Evolutionary conservation across 35 echinoderm and acorn worm genomes (phyloP).

Genomic region (Apostichopus parvimensis): DNA sequence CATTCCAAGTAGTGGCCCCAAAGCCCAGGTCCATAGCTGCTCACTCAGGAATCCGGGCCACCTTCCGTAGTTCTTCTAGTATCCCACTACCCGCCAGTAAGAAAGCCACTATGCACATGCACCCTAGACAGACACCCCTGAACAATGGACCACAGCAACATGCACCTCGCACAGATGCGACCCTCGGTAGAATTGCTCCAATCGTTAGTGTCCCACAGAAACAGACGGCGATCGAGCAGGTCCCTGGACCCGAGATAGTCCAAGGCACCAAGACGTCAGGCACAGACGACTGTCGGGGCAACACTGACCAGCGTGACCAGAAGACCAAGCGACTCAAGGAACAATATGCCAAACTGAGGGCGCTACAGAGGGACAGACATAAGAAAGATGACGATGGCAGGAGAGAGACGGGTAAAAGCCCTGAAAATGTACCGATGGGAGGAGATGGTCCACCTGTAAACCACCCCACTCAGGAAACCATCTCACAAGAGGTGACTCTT

Average conservation of each 20-base stretch:
- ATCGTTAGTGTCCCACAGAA: background rate
- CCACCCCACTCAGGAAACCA: background rate
- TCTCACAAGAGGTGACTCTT: background rate
- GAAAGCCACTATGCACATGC: background rate
- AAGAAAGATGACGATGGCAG: background rate
- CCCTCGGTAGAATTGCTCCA: background rate
- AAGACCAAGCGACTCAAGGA: conserved; percentile 76
- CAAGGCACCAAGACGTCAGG: background rate
- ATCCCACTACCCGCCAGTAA: conserved; percentile 4
- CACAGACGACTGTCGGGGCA: background rate
- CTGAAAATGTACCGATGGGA: background rate
- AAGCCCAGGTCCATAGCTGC: conserved; percentile 20
- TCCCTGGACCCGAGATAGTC: background rate
- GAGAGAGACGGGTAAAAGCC: background rate
- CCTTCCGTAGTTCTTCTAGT: background rate
- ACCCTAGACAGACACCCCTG: background rate
- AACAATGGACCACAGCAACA: background rate
- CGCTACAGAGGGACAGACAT: conserved; percentile 52
- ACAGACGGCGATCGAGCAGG: background rate
- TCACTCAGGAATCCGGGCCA: conserved; percentile 6
- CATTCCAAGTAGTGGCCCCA: conserved; percentile 47
- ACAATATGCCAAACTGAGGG: conserved; percentile 88
- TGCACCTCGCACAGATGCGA: background rate
- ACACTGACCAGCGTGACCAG: background rate
- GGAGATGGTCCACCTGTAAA: background rate